Conservation (phyloP, 1,140 invertebrate genomes). For the Apis laboriosa region DNA sequence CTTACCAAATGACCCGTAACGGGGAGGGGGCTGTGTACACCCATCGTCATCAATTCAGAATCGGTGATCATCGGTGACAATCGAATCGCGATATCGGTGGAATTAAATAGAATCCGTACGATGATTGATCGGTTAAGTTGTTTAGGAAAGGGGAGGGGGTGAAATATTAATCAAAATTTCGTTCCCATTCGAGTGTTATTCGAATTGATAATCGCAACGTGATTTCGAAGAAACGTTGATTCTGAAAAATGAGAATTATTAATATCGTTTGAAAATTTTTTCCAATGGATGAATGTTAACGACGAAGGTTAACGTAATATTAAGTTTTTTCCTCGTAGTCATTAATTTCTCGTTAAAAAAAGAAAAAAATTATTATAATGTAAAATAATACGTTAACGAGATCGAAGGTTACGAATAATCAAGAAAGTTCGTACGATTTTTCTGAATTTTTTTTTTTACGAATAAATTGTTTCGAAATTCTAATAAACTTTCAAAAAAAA, state of each 20-base stretch:
- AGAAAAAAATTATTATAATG: too few relatives aligned
- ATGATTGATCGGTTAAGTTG: conserved; percentile 28
- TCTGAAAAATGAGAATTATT: not conserved
- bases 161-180: conserved; percentile 21
- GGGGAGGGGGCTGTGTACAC: not conserved
- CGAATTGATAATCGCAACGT: not conserved
- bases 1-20: conserved; percentile 30
- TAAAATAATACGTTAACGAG: too few relatives aligned
- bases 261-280: too few relatives aligned
- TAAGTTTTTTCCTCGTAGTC: too few relatives aligned
- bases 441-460: too few relatives aligned
- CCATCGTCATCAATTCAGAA: not conserved
- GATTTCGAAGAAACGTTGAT: not conserved
- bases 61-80: conserved; percentile 7
- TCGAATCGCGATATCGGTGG: not conserved
- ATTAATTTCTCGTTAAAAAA: too few relatives aligned
- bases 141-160: not conserved
- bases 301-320: too few relatives aligned
- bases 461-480: too few relatives aligned
- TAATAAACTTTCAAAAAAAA: too few relatives aligned
- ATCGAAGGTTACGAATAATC: too few relatives aligned
- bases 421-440: too few relatives aligned
- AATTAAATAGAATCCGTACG: conserved; percentile 11
- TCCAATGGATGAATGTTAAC: too few relatives aligned
- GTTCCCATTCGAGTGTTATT: not conserved